phyloP scores from a whole-genome alignment of 2,797 vertebrate genomes.

The Trichosurus vulpecula region DNA sequence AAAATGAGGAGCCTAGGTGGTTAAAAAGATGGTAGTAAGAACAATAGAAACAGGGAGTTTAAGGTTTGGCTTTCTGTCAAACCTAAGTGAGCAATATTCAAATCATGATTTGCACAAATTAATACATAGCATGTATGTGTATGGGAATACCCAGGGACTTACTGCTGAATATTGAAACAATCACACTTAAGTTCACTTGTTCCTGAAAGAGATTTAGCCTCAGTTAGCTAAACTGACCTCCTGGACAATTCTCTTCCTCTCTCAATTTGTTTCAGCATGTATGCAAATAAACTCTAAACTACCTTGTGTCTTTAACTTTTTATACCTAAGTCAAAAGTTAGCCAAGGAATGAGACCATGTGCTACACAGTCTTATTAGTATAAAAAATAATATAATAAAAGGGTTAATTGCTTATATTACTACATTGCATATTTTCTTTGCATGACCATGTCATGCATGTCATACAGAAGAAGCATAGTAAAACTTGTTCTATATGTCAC shows the following conservation, averaged over 20 bases:
- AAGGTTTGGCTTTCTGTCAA: neutral
- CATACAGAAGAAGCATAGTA: neutral
- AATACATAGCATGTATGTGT: neutral
- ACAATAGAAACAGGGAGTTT: neutral
- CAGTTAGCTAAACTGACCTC: neutral
- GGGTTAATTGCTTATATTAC: neutral
- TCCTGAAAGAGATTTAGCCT: neutral
- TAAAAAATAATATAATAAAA: neutral
- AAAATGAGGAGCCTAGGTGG: neutral
- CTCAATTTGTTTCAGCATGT: neutral
- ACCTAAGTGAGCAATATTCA: neutral
- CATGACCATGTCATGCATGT: too few relatives aligned
- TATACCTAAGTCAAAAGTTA: neutral
- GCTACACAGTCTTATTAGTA: neutral
- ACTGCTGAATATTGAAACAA: neutral
- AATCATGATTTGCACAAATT: neutral
- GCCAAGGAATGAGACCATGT: neutral
- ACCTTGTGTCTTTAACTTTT: neutral
- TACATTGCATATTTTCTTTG: neutral
- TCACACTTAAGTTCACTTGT: neutral
- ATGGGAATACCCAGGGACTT: neutral
- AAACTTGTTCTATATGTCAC: neutral
- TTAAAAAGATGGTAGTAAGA: neutral
- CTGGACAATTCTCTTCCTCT: neutral
- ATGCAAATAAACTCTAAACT: neutral